Percentiles rank a stretch among this genome's conserved stretches.
Evolutionary conservation across 2,113 vertebrate species (phyloP).

Genomic region (Pantherophis guttatus): DNA sequence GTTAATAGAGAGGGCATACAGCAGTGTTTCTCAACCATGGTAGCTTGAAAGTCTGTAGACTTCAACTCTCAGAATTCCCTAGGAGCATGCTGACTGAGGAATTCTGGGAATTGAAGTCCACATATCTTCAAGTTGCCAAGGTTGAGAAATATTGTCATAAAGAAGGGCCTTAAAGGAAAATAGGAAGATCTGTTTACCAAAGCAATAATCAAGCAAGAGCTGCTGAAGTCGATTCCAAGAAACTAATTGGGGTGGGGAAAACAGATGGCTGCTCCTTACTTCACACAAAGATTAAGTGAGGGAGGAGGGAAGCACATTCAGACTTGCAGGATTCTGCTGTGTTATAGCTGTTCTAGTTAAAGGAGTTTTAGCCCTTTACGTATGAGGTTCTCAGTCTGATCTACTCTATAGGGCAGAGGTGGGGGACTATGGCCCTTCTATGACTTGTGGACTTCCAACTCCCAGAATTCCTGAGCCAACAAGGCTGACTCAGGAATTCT

Average conservation of each 20-base stretch:
- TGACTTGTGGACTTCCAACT: background rate
- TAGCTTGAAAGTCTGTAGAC: too few relatives aligned
- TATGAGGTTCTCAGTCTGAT: background rate
- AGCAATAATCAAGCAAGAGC: background rate
- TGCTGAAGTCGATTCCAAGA: background rate
- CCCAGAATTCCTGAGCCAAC: too few relatives aligned
- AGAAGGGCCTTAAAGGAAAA: background rate
- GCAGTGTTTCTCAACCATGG: too few relatives aligned
- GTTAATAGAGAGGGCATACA: background rate
- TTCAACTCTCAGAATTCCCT: too few relatives aligned
- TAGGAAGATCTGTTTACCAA: background rate
- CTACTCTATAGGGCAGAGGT: background rate
- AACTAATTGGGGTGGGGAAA: background rate
- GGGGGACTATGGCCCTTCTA: background rate
- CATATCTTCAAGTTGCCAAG: too few relatives aligned
- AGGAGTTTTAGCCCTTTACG: background rate
- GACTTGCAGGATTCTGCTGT: background rate
- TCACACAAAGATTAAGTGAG: background rate
- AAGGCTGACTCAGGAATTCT: background rate
- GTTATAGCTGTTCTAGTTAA: background rate
- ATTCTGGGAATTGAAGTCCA: too few relatives aligned
- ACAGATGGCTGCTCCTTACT: background rate
- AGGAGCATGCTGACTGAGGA: too few relatives aligned
- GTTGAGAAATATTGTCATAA: too few relatives aligned
- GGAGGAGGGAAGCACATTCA: background rate